phyloP scores from a whole-genome alignment of 2,888 invertebrate genomes.

The Synanthedon tipuliformis region DNA sequence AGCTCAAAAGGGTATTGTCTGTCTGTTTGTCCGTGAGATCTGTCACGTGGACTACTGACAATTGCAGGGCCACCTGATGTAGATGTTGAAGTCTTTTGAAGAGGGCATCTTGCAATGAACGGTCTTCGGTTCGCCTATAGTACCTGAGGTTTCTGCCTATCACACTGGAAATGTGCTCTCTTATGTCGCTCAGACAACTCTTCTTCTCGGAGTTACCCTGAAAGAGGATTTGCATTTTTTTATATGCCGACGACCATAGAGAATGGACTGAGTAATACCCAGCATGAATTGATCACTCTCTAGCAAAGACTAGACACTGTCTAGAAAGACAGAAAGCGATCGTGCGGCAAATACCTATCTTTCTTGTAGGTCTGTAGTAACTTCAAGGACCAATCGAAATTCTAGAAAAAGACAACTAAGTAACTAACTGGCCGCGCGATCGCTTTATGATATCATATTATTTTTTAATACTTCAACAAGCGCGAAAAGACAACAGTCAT shows the following conservation, averaged over 20 bases:
- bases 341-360: no score
- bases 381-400: no score
- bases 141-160: slow-evolving; percentile 65
- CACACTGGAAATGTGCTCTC: slow-evolving; percentile 57
- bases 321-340: no score
- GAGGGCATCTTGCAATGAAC: slow-evolving; percentile 37
- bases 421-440: no score
- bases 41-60: slow-evolving; percentile 41
- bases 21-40: slow-evolving; percentile 38
- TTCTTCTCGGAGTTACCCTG: slow-evolving; percentile 46
- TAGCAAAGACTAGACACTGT: no score
- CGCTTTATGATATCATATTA: no score
- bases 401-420: no score
- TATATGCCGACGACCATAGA: no score
- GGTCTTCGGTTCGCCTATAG: slow-evolving; percentile 53
- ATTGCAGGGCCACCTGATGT: slow-evolving; percentile 41
- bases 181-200: slow-evolving; percentile 58
- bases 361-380: no score
- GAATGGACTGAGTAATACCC: no score
- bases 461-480: no score
- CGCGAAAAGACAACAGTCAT: not conserved
- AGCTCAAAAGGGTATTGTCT: slow-evolving; percentile 27
- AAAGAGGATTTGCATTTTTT: not conserved
- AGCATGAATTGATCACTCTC: no score
- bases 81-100: slow-evolving; percentile 48